Conservation (phyloP, 2,113 vertebrate genomes). For the Sorex araneus region DNA sequence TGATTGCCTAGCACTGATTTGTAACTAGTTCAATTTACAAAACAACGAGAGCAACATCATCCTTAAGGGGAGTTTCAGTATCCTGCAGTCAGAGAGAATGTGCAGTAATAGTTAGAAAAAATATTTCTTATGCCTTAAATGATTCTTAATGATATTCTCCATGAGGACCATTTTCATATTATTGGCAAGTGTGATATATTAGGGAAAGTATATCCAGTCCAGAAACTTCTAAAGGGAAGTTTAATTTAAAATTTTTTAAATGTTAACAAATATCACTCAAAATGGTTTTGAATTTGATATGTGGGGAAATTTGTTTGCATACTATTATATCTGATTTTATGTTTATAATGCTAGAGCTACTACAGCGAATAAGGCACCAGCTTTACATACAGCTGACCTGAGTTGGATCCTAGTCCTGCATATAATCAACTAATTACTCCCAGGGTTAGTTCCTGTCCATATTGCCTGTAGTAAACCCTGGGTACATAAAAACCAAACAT, state of each 20-base stretch:
- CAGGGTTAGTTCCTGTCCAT: no score
- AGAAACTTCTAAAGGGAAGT: background rate
- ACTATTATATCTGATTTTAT: background rate
- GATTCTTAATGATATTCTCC: background rate
- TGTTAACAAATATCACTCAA: background rate
- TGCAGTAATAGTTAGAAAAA: background rate
- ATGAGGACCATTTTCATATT: no score
- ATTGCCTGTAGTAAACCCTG: no score
- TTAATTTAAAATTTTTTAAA: no score
- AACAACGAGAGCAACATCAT: background rate
- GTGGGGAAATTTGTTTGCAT: background rate
- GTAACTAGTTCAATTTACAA: background rate
- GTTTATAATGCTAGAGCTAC: background rate
- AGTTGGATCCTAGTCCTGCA: no score
- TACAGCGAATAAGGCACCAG: no score
- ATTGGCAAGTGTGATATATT: background rate
- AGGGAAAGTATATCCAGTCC: background rate
- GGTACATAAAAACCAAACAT: no score
- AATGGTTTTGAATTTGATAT: background rate
- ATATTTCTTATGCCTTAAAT: background rate
- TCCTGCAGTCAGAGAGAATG: background rate
- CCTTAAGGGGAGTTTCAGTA: background rate
- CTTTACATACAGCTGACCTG: no score
- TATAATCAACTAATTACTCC: no score
- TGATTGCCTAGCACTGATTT: background rate